Percentiles rank a stretch among this genome's conserved stretches.
Conservation (phyloP, 2,888 invertebrate species). For the Volucella bombylans region DNA sequence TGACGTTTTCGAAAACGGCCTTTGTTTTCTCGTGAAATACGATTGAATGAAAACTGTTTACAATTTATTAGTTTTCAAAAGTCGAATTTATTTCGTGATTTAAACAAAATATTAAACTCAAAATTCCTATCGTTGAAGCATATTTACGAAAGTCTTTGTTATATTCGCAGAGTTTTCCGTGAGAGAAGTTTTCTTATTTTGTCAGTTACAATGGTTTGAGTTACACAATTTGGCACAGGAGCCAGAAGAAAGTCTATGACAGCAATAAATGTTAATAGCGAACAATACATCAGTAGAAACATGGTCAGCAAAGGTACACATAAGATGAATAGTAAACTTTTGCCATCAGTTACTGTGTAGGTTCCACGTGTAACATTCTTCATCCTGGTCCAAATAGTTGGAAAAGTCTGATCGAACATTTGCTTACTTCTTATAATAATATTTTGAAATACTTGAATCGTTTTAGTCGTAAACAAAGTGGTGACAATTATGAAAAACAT, state of each 20-base stretch:
- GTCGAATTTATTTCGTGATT: too few species aligned
- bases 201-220: conserved; percentile 38
- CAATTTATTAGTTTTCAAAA: too few species aligned
- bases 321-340: conserved; percentile 42
- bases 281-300: conserved; percentile 59
- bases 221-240: conserved; percentile 21
- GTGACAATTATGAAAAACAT: conserved; percentile 29
- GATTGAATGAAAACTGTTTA: too few species aligned
- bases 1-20: too few species aligned
- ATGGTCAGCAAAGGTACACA: conserved; percentile 60
- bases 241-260: conserved; percentile 46
- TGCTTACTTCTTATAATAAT: conserved; percentile 45
- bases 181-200: conserved; percentile 23
- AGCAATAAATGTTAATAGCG: conserved; percentile 46
- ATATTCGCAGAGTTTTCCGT: neutral
- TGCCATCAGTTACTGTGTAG: conserved; percentile 49
- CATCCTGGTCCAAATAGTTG: conserved; percentile 67
- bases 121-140: too few species aligned
- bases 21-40: too few species aligned
- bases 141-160: neutral
- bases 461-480: conserved; percentile 4
- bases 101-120: too few species aligned
- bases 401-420: conserved; percentile 58
- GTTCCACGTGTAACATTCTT: conserved; percentile 59
- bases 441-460: conserved; percentile 45